Conservation (phyloP, 2,888 invertebrate genomes). For the Enchytraeus crypticus region DNA sequence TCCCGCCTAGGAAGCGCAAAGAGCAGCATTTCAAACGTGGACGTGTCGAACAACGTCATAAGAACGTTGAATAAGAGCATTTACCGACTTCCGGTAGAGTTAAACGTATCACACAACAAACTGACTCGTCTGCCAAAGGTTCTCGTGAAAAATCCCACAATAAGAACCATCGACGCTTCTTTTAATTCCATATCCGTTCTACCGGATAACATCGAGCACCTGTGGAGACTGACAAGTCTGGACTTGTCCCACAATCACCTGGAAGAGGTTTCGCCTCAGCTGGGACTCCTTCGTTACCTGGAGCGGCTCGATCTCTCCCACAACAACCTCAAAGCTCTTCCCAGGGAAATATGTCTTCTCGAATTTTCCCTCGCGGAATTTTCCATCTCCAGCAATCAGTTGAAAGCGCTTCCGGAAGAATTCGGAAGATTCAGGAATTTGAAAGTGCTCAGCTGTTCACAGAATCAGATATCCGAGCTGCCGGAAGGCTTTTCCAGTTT, state of each 20-base stretch:
- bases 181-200: slow-evolving; percentile 38
- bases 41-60: slow-evolving; percentile 42
- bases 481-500: slow-evolving; percentile 28
- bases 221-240: slow-evolving; percentile 51
- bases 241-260: slow-evolving; percentile 63
- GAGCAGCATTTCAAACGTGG: slow-evolving; percentile 36
- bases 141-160: slow-evolving; percentile 40
- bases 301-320: slow-evolving; percentile 60
- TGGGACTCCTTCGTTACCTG: slow-evolving; percentile 42
- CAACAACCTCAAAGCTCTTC: slow-evolving; percentile 68
- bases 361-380: slow-evolving; percentile 30
- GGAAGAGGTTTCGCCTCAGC: slow-evolving; percentile 39
- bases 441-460: slow-evolving; percentile 19
- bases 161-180: slow-evolving; percentile 40
- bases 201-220: slow-evolving; percentile 39
- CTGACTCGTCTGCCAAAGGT: slow-evolving; percentile 38
- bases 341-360: slow-evolving; percentile 57
- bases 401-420: slow-evolving; percentile 19
- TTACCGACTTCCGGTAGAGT: slow-evolving; percentile 39
- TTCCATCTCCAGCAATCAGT: slow-evolving; percentile 12
- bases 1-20: slow-evolving; percentile 41
- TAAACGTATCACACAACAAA: slow-evolving; percentile 40
- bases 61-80: slow-evolving; percentile 42
- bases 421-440: slow-evolving; percentile 34
- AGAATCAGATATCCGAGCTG: slow-evolving; percentile 28